Evolutionary conservation across 2,113 vertebrate genomes (phyloP), one percentile per base, ranked within the genome.

Genomic region (Sminthopsis crassicaudata): DNA sequence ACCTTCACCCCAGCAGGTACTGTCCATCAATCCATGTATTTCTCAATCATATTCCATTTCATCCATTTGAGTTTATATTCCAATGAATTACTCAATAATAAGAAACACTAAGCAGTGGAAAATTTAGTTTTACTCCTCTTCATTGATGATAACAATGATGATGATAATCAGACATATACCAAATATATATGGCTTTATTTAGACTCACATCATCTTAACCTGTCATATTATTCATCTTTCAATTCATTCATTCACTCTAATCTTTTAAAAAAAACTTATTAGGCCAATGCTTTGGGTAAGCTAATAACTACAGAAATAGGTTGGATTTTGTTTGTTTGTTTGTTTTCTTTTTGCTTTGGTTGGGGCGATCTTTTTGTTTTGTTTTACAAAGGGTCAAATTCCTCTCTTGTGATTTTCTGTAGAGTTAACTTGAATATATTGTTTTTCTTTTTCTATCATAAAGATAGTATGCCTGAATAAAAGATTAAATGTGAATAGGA

Each of bases 1-100:
- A 99, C 99, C 98, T 99, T 99, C 99, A 99, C 99, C 98, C 99
- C 98, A 99, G 98, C 99, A 99, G 99, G 99, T 99, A 99, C 98
- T 99, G 99, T 99, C 99, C 98, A 98, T 99, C 99, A 99, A 98
- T 98, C 99, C 95, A 98, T 99, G 98, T 99, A 94, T 98, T 98
- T 97, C 92, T 97, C 97, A 97, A 50, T 96, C 93, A 90, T 89
- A 8, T 46, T 46, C 60, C 96, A 94, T 93, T 96, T 89, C 96
- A 95, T 96, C 53, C 96, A 89, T 95, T 89, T 42, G 97, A 95
- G 67, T 95, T 42, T 84, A 67, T 25, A 50, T 36, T 90, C 3
- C 8, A 53, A 92, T 76, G 90, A 91, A 92, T 92, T 30, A 54
- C 48, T 25, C 26, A 22, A 92, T 84, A 46, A 57, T 7, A n/a